Conservation (phyloP, 2,113 vertebrate genomes). For the Forbesichthys agassizii region DNA sequence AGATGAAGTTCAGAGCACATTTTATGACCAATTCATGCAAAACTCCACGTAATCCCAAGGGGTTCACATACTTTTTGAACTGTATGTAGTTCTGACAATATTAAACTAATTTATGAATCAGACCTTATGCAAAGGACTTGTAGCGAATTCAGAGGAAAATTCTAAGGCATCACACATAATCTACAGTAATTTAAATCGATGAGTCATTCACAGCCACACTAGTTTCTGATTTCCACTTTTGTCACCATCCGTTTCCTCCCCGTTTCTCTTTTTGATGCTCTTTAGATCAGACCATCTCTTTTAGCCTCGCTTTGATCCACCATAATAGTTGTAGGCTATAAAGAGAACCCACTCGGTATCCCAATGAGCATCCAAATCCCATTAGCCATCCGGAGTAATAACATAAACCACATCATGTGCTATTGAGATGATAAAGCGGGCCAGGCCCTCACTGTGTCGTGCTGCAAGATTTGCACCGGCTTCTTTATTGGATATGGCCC, state of each 20-base stretch:
- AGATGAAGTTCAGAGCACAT: too few relatives aligned
- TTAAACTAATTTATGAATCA: too few relatives aligned
- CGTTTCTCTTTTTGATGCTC: constrained; percentile 33
- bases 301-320: constrained; percentile 43
- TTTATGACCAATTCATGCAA: too few relatives aligned
- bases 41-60: too few relatives aligned
- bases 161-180: constrained; percentile 46
- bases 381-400: constrained; percentile 65
- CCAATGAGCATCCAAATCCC: constrained; percentile 59
- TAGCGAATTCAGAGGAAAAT: constrained; percentile 27
- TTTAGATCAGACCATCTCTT: constrained; percentile 47
- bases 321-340: constrained; percentile 39
- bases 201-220: constrained; percentile 50
- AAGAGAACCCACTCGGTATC: constrained; percentile 46
- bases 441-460: constrained; percentile 34
- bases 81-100: too few relatives aligned
- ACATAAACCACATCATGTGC: constrained; percentile 63
- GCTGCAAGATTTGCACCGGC: constrained; percentile 38
- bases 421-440: constrained; percentile 66
- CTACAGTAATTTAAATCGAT: constrained; percentile 35
- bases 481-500: constrained; percentile 62
- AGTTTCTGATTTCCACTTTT: constrained; percentile 51
- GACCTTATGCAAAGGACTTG: neutral
- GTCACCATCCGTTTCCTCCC: constrained; percentile 28
- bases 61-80: too few relatives aligned